phyloP scores from a whole-genome alignment of 2,888 invertebrate species.

The Campaea margaritaria region DNA sequence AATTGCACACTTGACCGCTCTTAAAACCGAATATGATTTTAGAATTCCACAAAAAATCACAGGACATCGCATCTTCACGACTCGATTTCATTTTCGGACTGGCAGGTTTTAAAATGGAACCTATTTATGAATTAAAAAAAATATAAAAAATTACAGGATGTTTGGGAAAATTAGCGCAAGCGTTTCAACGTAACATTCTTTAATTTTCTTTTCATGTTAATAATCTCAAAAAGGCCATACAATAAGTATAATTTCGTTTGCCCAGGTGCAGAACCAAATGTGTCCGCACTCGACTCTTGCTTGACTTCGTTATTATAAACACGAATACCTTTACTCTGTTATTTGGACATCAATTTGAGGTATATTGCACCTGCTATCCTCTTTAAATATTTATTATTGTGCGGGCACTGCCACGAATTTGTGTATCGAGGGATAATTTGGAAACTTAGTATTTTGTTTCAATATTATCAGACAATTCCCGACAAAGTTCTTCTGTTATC shows the following conservation, averaged over 20 bases:
- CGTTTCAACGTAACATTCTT: no score
- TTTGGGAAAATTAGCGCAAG: no score
- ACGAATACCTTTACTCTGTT: slow-evolving; percentile 62
- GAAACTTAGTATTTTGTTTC: slow-evolving; percentile 53
- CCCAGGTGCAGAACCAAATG: slow-evolving; percentile 9
- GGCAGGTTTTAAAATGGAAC: no score
- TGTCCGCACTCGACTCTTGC: not conserved
- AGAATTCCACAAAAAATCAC: slow-evolving; percentile 2
- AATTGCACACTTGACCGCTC: slow-evolving; percentile 66
- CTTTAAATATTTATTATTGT: slow-evolving; percentile 78
- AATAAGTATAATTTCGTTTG: not conserved
- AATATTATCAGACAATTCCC: slow-evolving; percentile 47
- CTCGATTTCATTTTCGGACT: no score
- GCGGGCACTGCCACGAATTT: slow-evolving; percentile 57
- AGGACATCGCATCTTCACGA: no score
- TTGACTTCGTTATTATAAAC: slow-evolving; percentile 18
- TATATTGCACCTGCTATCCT: slow-evolving; percentile 78
- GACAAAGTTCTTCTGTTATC: slow-evolving; percentile 46
- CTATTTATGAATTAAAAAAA: no score
- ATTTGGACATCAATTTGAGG: slow-evolving; percentile 73
- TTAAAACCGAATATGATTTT: slow-evolving; percentile 8
- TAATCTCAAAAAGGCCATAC: not conserved
- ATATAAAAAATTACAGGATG: no score
- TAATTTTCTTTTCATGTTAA: no score
- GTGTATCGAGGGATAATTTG: slow-evolving; percentile 55